These are phyloP conservation scores for Protonemura montana DNA, from an alignment of 2,888 invertebrate species.

Conservation along the genomic window DNA sequence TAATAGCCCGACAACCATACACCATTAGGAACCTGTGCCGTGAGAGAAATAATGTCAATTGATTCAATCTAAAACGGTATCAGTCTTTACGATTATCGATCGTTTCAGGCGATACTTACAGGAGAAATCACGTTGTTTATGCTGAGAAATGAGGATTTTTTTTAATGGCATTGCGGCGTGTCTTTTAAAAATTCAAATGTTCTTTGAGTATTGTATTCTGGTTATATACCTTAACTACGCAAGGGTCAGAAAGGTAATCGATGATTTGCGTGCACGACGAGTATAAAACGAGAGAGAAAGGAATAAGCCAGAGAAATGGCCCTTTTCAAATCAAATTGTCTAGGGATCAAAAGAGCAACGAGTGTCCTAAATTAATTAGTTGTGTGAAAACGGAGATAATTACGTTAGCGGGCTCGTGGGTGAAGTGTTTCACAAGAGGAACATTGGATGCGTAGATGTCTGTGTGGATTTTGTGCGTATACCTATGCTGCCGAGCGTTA, in stretches of 20 bases:
- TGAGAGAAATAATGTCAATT: neutral
- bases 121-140: neutral
- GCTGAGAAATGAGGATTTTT: neutral
- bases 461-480: neutral
- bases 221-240: neutral
- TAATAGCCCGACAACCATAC: neutral
- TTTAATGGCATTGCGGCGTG: neutral
- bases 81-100: constrained; percentile 7
- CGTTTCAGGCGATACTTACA: neutral
- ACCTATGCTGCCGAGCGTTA: no score
- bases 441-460: neutral
- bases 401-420: neutral
- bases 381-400: neutral
- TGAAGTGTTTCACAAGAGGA: neutral
- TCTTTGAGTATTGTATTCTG: neutral
- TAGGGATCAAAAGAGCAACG: neutral
- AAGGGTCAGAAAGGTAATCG: constrained; percentile 4
- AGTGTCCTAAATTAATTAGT: neutral
- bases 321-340: neutral
- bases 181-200: neutral
- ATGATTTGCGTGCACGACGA: neutral
- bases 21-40: neutral
- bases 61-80: neutral
- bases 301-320: neutral
- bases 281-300: neutral